Percentiles rank a stretch among this genome's conserved stretches.
Evolutionary conservation across 2,888 invertebrate genomes (phyloP).

Genomic region (Amphipoea oculea): DNA sequence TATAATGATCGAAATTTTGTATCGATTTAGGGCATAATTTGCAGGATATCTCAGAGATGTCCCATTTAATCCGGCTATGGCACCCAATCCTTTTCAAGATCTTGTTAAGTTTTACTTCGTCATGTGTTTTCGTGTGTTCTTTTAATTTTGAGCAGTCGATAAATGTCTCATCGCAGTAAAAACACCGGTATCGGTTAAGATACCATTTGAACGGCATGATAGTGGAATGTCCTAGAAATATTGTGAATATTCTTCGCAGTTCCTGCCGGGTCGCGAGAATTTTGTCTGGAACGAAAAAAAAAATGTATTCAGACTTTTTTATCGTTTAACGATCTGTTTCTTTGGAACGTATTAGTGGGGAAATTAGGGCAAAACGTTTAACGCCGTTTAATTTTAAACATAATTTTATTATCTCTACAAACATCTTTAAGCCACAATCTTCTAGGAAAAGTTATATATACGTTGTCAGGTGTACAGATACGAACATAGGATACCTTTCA

Average conservation of each 20-base stretch:
- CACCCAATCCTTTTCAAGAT: conserved; percentile 37
- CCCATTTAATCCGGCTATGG: conserved; percentile 73
- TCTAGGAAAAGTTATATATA: too few relatives aligned
- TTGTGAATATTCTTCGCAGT: conserved; percentile 45
- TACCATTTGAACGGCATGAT: conserved; percentile 73
- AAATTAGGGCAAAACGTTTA: background rate
- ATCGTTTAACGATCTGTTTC: background rate
- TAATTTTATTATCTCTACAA: too few relatives aligned
- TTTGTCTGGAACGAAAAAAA: conserved; percentile 45
- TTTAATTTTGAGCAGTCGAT: conserved; percentile 40
- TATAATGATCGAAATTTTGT: conserved; percentile 65
- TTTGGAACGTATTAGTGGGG: background rate
- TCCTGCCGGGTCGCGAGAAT: conserved; percentile 7
- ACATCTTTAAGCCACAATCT: background rate
- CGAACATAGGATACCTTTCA: too few relatives aligned
- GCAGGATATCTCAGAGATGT: conserved; percentile 75
- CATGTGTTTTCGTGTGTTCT: conserved; percentile 34
- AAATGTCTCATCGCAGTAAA: conserved; percentile 68
- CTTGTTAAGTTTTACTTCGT: conserved; percentile 22
- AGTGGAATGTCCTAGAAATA: conserved; percentile 67
- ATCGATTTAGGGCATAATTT: conserved; percentile 70
- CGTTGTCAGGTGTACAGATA: too few relatives aligned
- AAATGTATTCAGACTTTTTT: conserved; percentile 40
- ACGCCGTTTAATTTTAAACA: background rate
- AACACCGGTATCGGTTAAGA: conserved; percentile 69